Conservation (phyloP, 2,113 vertebrate genomes). For the Chamaetylas fuelleborni region DNA sequence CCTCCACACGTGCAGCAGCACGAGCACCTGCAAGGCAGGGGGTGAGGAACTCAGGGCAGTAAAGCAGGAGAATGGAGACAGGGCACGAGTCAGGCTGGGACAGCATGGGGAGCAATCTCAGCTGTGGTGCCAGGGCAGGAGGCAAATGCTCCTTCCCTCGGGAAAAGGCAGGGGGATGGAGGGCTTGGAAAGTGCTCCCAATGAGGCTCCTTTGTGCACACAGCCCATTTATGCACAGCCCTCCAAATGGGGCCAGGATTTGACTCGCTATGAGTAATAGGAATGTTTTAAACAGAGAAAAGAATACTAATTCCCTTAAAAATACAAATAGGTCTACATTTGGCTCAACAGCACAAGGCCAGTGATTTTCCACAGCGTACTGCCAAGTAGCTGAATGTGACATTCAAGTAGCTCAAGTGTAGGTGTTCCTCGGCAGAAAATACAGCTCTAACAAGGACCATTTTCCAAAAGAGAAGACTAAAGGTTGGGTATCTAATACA, state of each 20-base stretch:
- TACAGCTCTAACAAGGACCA: neutral
- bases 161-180: neutral
- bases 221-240: neutral
- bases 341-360: neutral
- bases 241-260: neutral
- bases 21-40: neutral
- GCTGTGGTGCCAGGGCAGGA: neutral
- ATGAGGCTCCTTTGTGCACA: neutral
- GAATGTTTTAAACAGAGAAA: conserved; percentile 25
- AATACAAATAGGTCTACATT: conserved; percentile 11
- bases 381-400: conserved; percentile 18
- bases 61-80: accelerated
- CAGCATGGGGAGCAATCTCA: accelerated
- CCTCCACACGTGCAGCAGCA: accelerated
- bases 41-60: neutral
- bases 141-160: accelerated
- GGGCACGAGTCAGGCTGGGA: neutral
- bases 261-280: conserved; percentile 38
- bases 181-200: neutral
- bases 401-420: conserved; percentile 25
- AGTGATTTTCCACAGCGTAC: conserved; percentile 14
- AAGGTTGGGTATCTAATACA: neutral
- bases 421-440: conserved; percentile 22
- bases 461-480: neutral
- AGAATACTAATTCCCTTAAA: conserved; percentile 22